Evolutionary conservation across 2,888 invertebrate genomes (phyloP), one percentile per base, ranked within the genome.

Genomic region (Mesorhabditis belari): DNA sequence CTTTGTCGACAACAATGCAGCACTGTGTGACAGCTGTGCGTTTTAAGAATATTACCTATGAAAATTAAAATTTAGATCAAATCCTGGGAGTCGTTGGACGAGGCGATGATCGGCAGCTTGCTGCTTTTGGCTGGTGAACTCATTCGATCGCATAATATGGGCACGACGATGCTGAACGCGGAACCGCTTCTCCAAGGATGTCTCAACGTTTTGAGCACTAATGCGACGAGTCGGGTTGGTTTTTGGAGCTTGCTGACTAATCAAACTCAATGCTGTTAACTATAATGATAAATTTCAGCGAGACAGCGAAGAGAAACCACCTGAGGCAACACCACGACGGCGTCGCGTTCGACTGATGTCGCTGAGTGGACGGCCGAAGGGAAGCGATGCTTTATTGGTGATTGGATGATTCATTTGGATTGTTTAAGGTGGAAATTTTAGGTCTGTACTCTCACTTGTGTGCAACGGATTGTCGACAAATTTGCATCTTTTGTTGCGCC

Each of bases 381-480:
- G 44, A 9, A 35, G n/a, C 44, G 44, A 35, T 35, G 44, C 44
- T 9, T n/a, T 35, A 17, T n/a, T 17, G 44, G 44, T 35, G n/a
- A 35, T n/a, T 35, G 12, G 44, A n/a, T 35, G 1, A 9, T 35
- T 35, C 44, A 35, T 9, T n/a, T 35, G 12, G 12, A 35, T 35
- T 35, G 44, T n/a, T n/a, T 35, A 44, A 2, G 9, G 6, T 56
- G 17, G 2, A 9, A 29, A n/a, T 62, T 74, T 17, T 60, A 76
- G 69, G 69, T 77, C 49, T 75, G 77, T 58, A 67, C 77, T 0
- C 63, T 77, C 44, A 76, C 77, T 1, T 76, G 75, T 60, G 60
- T 70, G 28, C 76, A 77, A 60, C 64, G 77, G 21, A 58, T 77
- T 19, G 64, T 76, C 21, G 74, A 76, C 53, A 65, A 73, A 53